Conservation (phyloP, 2,888 invertebrate species). For the Mermis nigrescens region DNA sequence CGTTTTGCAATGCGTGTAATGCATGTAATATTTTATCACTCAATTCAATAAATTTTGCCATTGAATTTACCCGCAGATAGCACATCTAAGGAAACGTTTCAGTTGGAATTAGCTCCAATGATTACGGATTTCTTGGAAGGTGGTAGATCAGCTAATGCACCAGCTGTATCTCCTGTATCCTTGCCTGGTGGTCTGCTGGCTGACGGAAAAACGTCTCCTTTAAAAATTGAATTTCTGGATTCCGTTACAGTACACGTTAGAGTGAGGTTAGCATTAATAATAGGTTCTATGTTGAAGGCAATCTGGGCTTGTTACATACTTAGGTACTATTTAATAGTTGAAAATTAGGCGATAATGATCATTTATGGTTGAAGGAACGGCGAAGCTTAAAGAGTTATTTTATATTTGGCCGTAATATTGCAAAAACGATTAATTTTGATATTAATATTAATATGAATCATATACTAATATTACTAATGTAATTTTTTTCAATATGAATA, state of each 20-base stretch:
- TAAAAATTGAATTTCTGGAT: constrained; percentile 8
- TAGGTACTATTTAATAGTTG: no score
- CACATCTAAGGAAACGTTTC: constrained; percentile 5
- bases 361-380: no score
- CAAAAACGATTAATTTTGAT: no score
- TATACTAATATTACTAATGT: no score
- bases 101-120: constrained; percentile 3
- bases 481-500: no score
- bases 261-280: constrained; percentile 5
- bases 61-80: constrained; percentile 3
- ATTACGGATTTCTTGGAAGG: background rate
- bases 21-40: constrained; percentile 10
- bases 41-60: background rate
- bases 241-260: constrained; percentile 8
- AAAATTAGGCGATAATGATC: no score
- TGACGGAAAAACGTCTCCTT: constrained; percentile 3
- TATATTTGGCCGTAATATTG: no score
- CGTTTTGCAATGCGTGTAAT: constrained; percentile 70
- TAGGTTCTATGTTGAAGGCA: no score
- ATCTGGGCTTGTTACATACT: no score
- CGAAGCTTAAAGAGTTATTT: no score
- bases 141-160: background rate
- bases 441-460: no score
- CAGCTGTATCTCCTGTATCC: background rate
- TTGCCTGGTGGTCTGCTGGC: constrained; percentile 2